Base-by-base conservation (phyloP, 2,888 invertebrate species). In the Tenthredo mesomela region DNA sequence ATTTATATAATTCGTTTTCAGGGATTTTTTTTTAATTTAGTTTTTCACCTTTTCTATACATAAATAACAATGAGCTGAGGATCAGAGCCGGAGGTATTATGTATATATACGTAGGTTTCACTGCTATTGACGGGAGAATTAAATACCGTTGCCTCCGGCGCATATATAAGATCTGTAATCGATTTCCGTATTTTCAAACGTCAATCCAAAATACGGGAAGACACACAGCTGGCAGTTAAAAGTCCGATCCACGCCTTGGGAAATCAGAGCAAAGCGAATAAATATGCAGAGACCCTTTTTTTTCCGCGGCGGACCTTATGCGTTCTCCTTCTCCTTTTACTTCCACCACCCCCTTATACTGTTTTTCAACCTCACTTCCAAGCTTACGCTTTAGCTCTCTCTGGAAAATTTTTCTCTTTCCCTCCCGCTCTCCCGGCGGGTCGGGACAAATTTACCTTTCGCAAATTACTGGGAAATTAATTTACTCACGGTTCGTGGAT, bases 51-150 rank as follows among this genome's bases (percentile, higher is more conserved):
- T 25, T 25, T 61, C 1, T 61, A 61, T 25, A 67, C 33, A 33
- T 67, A 67, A 67, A 67, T 67, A 18, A 33, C 18, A 67, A 67
- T 7, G 67, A 33, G 33, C 2, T 33, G 29, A 25, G 18, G 5
- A n/a, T n/a, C n/a, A 15, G 15, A 67, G 18, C 10, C 33, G 33
- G 29, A 33, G 12, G 25, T 29, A 67, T 67, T 33, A 15, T 5
- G 15, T 67, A 25, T 58, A 58, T 29, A 2, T 29, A 33, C 4
- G 4, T 33, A 33, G 15, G 33, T 67, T 21, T 29, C 15, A 1
- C 67, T 71, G 71, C 0, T 71, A 71, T 71, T 71, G 71, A 71
- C 71, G 71, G 71, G 37, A 43, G 71, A 71, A 71, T 71, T 71
- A 71, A 71, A 43, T 37, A 71, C 71, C 71, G 21, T 71, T 7